Conservation (phyloP, 64 coral and sea anemone genomes). For the Cladopsammia gracilis region DNA sequence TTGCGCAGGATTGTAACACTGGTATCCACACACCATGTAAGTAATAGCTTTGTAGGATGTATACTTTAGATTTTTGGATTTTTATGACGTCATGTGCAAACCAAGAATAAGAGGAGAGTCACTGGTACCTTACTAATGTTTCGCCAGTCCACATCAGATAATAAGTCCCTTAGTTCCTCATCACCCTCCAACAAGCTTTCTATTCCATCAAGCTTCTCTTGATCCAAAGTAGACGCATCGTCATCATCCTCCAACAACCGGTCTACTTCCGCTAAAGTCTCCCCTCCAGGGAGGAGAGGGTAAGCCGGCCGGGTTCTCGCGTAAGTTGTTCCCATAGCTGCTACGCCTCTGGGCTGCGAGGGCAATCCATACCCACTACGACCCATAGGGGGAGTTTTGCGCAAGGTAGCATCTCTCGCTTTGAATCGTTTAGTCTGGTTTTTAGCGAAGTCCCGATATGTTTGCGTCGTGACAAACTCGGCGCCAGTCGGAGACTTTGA, state of each 20-base stretch:
- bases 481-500: slow-evolving; percentile 64
- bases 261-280: slow-evolving; percentile 43
- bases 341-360: neutral
- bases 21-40: too few relatives aligned
- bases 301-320: slow-evolving; percentile 15
- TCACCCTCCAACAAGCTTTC: slow-evolving; percentile 61
- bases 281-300: slow-evolving; percentile 5
- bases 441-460: slow-evolving; percentile 60
- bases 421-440: slow-evolving; percentile 43
- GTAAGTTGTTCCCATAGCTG: neutral
- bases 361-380: neutral
- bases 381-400: neutral
- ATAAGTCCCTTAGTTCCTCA: slow-evolving; percentile 61
- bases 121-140: neutral
- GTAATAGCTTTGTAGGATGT: too few relatives aligned
- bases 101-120: neutral
- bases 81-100: too few relatives aligned
- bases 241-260: slow-evolving; percentile 46
- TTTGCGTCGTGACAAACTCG: slow-evolving; percentile 70
- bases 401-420: slow-evolving; percentile 1
- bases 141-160: slow-evolving; percentile 57
- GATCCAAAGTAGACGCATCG: slow-evolving; percentile 54
- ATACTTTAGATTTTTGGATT: too few relatives aligned
- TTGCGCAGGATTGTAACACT: too few relatives aligned
- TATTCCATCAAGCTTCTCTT: slow-evolving; percentile 51